Conservation (phyloP, 2,888 invertebrate species). For the Sisyra terminalis region DNA sequence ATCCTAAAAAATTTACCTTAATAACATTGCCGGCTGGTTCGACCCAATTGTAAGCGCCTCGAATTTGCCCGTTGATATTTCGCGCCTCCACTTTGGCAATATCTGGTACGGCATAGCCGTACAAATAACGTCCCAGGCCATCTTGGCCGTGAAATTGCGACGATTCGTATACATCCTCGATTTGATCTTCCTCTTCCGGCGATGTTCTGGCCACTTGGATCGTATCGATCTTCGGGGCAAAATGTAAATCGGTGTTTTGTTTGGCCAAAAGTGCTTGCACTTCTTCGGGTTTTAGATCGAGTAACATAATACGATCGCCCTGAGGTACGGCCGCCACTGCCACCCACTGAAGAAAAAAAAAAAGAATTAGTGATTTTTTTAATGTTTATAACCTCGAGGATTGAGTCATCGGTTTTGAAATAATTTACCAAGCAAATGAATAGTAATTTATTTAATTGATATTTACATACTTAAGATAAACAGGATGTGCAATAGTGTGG, state of each 20-base stretch:
- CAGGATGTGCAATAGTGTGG: no score
- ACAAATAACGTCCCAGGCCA: constrained; percentile 36
- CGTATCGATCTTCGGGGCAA: constrained; percentile 36
- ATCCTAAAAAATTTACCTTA: no score
- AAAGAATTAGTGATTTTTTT: no score
- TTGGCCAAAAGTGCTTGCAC: constrained; percentile 26
- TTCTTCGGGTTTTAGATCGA: constrained; percentile 35
- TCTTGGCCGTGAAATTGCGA: constrained; percentile 55
- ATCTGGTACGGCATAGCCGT: constrained; percentile 56
- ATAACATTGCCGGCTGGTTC: constrained; percentile 39
- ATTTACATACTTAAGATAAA: no score
- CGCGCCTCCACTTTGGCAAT: constrained; percentile 58
- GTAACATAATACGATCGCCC: constrained; percentile 5
- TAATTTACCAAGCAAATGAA: no score
- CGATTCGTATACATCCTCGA: constrained; percentile 53
- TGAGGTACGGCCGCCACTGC: no score
- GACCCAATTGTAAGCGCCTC: constrained; percentile 55
- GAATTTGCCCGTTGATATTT: constrained; percentile 46
- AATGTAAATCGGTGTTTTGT: constrained; percentile 31
- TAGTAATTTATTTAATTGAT: no score
- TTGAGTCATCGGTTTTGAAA: no score
- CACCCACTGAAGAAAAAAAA: no score
- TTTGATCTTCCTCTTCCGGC: constrained; percentile 38
- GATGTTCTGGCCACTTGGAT: constrained; percentile 28
- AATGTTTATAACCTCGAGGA: no score